phyloP scores from a whole-genome alignment of 2,888 invertebrate species.

The Mycalesis mineus region DNA sequence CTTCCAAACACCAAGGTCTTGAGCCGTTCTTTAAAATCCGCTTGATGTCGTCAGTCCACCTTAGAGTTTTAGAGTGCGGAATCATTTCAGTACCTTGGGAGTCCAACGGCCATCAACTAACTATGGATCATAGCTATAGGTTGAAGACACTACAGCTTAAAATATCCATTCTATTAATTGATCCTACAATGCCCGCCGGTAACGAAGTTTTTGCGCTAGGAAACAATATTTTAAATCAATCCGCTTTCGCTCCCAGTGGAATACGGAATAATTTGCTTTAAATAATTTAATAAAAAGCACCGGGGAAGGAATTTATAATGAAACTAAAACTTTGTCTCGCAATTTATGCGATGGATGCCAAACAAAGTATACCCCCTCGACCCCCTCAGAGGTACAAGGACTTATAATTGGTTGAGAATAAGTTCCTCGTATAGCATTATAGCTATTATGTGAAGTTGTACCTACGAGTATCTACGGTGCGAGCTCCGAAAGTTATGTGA shows the following conservation, averaged over 20 bases:
- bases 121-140: no score
- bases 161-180: no score
- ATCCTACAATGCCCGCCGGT: not conserved
- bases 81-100: no score
- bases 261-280: conserved; percentile 11
- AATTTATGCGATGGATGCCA: conserved; percentile 20
- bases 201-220: not conserved
- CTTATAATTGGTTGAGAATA: conserved; percentile 7
- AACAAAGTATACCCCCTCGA: conserved; percentile 6
- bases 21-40: no score
- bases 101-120: no score
- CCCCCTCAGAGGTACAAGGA: not conserved
- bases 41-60: no score
- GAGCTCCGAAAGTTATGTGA: not conserved
- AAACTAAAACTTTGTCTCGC: conserved; percentile 23
- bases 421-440: conserved; percentile 2
- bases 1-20: no score
- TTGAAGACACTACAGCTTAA: no score
- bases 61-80: no score
- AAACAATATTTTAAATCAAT: conserved; percentile 17
- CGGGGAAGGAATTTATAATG: conserved; percentile 22
- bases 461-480: not conserved
- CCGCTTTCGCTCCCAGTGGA: not conserved
- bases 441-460: not conserved
- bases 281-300: conserved; percentile 23